Base-by-base conservation (phyloP, 2,797 vertebrate genomes). In the Lindbergichthys nudifrons region DNA sequence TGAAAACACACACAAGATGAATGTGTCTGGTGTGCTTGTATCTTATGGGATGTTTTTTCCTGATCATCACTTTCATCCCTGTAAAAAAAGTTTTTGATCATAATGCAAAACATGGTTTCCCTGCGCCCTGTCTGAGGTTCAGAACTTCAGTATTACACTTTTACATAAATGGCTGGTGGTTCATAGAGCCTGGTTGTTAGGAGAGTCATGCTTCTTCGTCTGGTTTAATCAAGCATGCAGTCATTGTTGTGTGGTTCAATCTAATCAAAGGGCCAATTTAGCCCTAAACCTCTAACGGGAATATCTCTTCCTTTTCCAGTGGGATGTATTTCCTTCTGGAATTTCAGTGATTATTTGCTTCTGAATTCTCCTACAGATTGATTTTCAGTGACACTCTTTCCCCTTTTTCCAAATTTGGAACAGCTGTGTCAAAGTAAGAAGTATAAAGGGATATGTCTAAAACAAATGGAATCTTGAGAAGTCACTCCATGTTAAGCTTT, bases 1-100 rank as follows among this genome's bases (percentile, higher is more conserved):
- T 36, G 15, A 78, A 59, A 56, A 51, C 4, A 1, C 16, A 19
- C 14, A 47, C 58, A 56, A 66, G 77, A 82, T 32, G 51, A 73
- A 79, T 77, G 74, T 69, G 59, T 75, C 67, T 69, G 57, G 46
- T 68, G 76, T 76, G 53, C 12, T 36, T 63, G 41, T 23, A 21
- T 77, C 19, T 56, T 46, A 53, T 21, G 13, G 51, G 39, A 53
- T 21, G 41, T 14, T 52, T 48, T 32, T 41, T 67, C 14, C 3
- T 62, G 43, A 39, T 67, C 50, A 7, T 61, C 13, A 13, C 59
- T 61, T 63, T 47, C 23, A 62, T n/a, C 3, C 12, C 10, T 30
- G 19, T 26, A 58, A 51, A 3, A 10, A 16, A n/a, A 46, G 15
- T 61, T 66, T 54, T 50, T 45, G 8, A 57, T 52, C 18, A 16